A percentile compares a stretch with the other conserved stretches of the same genome.
These are phyloP conservation scores for Turritopsis rubra DNA, from an alignment of 30 jellyfish, hydroid and myxozoan species.

Conservation along the genomic window DNA sequence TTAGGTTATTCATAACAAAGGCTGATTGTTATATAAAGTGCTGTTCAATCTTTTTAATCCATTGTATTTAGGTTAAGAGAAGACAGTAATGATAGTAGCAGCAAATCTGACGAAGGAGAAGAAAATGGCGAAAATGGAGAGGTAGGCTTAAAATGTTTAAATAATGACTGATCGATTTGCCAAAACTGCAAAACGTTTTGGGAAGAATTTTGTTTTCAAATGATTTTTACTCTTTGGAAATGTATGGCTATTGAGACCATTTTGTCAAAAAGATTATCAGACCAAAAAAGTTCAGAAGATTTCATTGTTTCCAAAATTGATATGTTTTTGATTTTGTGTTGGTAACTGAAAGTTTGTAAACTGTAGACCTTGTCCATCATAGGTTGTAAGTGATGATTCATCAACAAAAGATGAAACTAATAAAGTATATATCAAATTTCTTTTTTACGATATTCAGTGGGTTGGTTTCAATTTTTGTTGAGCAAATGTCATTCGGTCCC, in stretches of 20 bases:
- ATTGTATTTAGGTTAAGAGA: conserved; percentile 22
- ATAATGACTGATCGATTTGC: not conserved
- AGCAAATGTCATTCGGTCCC: not conserved
- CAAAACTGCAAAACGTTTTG: not conserved
- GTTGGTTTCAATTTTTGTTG: too few species aligned
- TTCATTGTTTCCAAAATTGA: too few species aligned
- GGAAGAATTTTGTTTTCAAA: not conserved
- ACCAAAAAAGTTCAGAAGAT: too few species aligned
- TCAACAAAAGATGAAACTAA: conserved; percentile 34
- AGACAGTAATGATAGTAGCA: conserved; percentile 82
- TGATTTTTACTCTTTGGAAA: not conserved
- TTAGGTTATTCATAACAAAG: not conserved
- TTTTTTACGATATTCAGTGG: too few species aligned
- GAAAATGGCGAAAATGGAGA: conserved; percentile 70
- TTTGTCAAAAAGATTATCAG: not conserved
- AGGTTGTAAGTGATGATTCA: conserved; percentile 36
- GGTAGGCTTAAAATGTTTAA: conserved; percentile 27
- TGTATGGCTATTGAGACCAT: not conserved
- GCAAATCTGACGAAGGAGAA: conserved; percentile 44
- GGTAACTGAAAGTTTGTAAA: too few species aligned
- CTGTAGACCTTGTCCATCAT: not conserved
- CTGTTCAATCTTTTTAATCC: not conserved
- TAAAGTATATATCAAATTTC: too few species aligned
- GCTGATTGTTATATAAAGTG: not conserved
- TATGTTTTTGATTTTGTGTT: too few species aligned